Base-by-base conservation (phyloP, 30 jellyfish, hydroid and myxozoan species). In the Pelagia noctiluca region DNA sequence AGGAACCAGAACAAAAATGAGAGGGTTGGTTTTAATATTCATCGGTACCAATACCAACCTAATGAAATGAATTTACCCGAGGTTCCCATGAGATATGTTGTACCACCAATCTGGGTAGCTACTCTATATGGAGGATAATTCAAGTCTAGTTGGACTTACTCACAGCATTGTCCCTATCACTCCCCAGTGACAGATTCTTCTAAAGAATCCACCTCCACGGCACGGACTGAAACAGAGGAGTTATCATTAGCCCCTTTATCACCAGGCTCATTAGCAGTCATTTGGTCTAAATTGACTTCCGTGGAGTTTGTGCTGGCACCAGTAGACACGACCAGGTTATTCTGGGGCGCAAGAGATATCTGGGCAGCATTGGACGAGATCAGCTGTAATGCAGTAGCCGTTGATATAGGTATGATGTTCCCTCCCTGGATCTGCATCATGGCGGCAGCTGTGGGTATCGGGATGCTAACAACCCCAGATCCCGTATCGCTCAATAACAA, bases 381-480 rank as follows among this genome's bases (percentile, higher is more conserved):
- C 33, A 87, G 88, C 79, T 87, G 96, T 77, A 84, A 46, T 12
- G 95, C 88, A 16, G 95, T 84, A 23, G 86, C 96, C 10, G 88
- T 87, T 33, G 96, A 73, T 0, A 87, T 87, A 0, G 96, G 96
- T 77, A 87, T 87, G 77, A 87, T 87, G 35, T 52, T 87, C 21
- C 96, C 96, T 1, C 98, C 98, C 69, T 92, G 98, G 11, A 92
- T 92, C 89, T 92, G 98, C 98, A 92, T 92, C 98, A 92, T 92
- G 4, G 98, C 98, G 3, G 98, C 98, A 0, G 98, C 98, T 0
- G 98, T 96, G 46, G 88, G 98, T 3, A 92, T 96, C 0, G 98
- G 98, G 21, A 92, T 92, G 63, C 97, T 86, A 63, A 92, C 98
- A 2, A 92, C 89, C 1, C 97, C 98, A 8, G 97, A 70, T 22